Evolutionary conservation across 2,113 vertebrate genomes (phyloP).

Genomic region (Nyctibius bracteatus): DNA sequence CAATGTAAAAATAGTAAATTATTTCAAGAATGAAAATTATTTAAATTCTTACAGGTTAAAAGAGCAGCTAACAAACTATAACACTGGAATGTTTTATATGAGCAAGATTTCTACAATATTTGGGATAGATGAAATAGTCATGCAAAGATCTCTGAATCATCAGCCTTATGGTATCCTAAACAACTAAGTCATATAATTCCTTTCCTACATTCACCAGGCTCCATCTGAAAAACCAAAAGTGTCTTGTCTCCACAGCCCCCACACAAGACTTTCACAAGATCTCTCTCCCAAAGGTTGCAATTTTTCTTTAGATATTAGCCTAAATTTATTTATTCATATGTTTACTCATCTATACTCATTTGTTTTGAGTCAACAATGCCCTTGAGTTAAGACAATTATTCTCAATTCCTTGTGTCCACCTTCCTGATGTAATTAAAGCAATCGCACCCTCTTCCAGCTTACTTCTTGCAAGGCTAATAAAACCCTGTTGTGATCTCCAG

Average conservation of each 20-base stretch:
- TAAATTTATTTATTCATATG: background rate
- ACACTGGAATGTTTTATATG: background rate
- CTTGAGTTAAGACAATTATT: background rate
- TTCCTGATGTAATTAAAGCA: background rate
- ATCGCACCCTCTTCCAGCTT: background rate
- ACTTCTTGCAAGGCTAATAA: background rate
- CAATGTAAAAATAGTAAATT: background rate
- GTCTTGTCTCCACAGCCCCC: background rate
- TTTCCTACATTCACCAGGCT: background rate
- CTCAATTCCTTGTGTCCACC: background rate
- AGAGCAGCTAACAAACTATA: background rate
- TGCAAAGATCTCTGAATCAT: background rate
- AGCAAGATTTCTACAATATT: background rate
- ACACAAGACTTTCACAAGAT: background rate
- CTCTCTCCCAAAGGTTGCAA: background rate
- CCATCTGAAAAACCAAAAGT: background rate
- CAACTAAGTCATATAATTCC: background rate
- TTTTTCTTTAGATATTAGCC: background rate
- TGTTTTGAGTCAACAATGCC: background rate
- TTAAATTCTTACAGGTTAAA: background rate
- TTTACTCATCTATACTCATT: background rate
- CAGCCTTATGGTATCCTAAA: background rate
- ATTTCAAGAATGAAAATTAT: background rate
- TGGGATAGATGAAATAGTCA: background rate
- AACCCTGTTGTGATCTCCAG: background rate